Base-by-base conservation (phyloP, 2,888 invertebrate genomes). In the Mamestra brassicae region DNA sequence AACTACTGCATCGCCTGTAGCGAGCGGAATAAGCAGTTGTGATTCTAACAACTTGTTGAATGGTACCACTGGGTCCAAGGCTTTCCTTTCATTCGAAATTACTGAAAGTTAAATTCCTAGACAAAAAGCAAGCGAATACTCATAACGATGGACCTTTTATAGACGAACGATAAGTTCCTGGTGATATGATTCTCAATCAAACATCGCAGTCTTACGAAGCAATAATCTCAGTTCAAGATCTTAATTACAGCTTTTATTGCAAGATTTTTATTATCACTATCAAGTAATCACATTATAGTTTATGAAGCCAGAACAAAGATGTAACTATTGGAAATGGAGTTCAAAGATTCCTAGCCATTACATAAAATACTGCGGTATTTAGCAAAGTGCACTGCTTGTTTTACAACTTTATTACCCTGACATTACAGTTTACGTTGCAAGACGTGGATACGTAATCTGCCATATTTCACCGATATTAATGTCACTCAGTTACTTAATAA, bases 291-390 rank as follows among this genome's bases (percentile, higher is more conserved):
- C 67, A 71, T 71, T 69, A 77, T 70, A 72, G 15, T 83, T 82
- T 82, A 82, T 70, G 60, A 52, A 74, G 74, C 15, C 62, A 74
- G 72, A 70, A 82, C 75, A 82, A 78, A 67, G 79, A 82, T 64
- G 61, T 61, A 68, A 73, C 78, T 82, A 78, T 82, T 83, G 61
- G 79, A 67, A 76, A 76, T 63, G 10, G 63, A 83, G 81, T 79
- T 83, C 81, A 82, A 82, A 82, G 79, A 79, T 82, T 78, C 71
- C 36, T n/a, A 70, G 70, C 52, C 60, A 75, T 82, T 82, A 83
- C 83, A 78, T 82, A 74, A 82, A 82, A 78, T 74, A 68, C 58
- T 75, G 78, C 73, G 75, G 72, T 82, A 78, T 82, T 74, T 75
- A 74, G 74, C 66, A 72, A 78, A 81, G 74, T 69, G 71, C 83